phyloP scores from a whole-genome alignment of 2,888 invertebrate species.

The Sesamia inferens region DNA sequence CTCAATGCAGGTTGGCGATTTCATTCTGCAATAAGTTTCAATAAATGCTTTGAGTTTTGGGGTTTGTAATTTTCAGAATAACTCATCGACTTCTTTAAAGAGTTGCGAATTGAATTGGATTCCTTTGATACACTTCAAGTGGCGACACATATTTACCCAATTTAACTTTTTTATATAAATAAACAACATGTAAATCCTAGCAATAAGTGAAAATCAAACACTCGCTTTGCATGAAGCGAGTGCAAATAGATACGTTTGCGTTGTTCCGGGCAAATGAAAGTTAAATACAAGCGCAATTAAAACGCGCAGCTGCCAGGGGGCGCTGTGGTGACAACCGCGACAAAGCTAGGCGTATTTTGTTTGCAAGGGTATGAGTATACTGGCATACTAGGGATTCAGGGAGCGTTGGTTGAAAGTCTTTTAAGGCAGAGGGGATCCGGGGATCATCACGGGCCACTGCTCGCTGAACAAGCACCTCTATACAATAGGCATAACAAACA shows the following conservation, averaged over 20 bases:
- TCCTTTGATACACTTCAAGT: not conserved
- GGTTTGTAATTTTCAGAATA: not conserved
- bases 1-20: too few relatives aligned
- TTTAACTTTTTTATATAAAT: slow-evolving; percentile 9
- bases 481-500: too few relatives aligned
- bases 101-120: not conserved
- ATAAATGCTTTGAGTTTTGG: not conserved
- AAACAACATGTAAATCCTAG: slow-evolving; percentile 30
- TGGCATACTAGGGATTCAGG: not conserved
- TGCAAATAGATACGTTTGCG: slow-evolving; percentile 46
- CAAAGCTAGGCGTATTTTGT: slow-evolving; percentile 1
- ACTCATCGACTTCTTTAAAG: not conserved
- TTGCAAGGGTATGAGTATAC: not conserved
- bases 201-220: slow-evolving; percentile 62
- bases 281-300: slow-evolving; percentile 75
- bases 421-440: too few relatives aligned
- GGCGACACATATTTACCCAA: not conserved
- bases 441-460: too few relatives aligned
- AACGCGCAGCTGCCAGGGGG: slow-evolving; percentile 54
- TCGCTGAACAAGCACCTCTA: too few relatives aligned
- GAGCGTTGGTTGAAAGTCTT: not conserved
- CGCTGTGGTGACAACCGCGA: slow-evolving; percentile 35
- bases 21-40: not conserved
- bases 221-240: slow-evolving; percentile 37
- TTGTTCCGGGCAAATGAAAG: slow-evolving; percentile 70